These are phyloP conservation scores for Agrochola lota DNA, from an alignment of 2,888 invertebrate species.

Conservation along the genomic window DNA sequence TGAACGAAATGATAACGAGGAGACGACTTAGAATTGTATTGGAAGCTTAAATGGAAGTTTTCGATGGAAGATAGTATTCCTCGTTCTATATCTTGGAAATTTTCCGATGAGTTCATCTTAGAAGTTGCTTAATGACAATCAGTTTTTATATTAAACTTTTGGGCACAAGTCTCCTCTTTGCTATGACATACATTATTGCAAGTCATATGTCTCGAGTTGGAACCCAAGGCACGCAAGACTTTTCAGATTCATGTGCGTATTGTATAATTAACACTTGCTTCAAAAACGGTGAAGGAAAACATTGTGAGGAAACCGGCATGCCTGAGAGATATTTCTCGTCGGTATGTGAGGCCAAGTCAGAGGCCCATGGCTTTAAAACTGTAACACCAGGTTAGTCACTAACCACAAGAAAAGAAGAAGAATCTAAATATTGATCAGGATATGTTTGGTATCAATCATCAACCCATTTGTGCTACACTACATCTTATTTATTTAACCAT, in stretches of 20 bases:
- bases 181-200: not conserved
- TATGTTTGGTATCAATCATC: not conserved
- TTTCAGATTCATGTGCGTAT: too few species aligned
- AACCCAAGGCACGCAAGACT: too few species aligned
- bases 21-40: conserved; percentile 18
- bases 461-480: not conserved
- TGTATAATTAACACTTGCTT: too few species aligned
- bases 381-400: too few species aligned
- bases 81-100: not conserved
- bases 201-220: too few species aligned
- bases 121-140: not conserved
- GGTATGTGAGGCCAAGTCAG: too few species aligned
- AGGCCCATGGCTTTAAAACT: too few species aligned
- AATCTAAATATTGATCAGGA: not conserved
- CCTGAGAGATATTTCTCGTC: too few species aligned
- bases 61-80: not conserved
- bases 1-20: conserved; percentile 32
- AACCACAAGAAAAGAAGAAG: too few species aligned
- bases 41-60: conserved; percentile 26
- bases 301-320: too few species aligned
- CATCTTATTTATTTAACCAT: too few species aligned
- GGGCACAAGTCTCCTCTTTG: not conserved
- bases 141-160: not conserved
- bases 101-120: not conserved
- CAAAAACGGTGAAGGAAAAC: too few species aligned